These are phyloP conservation scores for Danio albolineatus DNA, from an alignment of 2,797 vertebrate genomes.

Conservation along the genomic window DNA sequence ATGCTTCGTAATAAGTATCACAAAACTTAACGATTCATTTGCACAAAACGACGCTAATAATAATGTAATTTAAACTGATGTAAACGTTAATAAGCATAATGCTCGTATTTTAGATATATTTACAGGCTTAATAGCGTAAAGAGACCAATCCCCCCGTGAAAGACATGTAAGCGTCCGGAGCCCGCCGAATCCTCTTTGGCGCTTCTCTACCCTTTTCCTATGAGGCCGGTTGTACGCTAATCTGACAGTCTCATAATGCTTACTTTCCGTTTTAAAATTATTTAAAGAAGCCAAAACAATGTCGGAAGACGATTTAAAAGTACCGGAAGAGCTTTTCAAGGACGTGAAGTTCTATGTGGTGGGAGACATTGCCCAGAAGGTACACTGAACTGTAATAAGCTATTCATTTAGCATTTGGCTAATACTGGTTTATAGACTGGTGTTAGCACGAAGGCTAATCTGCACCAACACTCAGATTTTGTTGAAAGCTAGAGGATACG, in stretches of 20 bases:
- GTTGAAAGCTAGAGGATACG: not conserved
- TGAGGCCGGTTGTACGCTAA: constrained; percentile 22
- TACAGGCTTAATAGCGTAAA: not conserved
- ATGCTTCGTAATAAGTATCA: not conserved
- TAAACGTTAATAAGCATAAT: too few species aligned
- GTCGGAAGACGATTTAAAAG: constrained; percentile 83
- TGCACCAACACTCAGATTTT: not conserved
- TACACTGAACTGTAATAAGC: constrained; percentile 61
- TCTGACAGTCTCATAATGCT: constrained; percentile 48
- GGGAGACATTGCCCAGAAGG: constrained; percentile 95
- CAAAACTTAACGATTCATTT: not conserved
- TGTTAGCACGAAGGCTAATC: constrained; percentile 35
- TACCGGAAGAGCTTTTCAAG: constrained; percentile 91
- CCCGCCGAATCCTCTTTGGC: constrained; percentile 79
- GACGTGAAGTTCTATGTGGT: constrained; percentile 98
- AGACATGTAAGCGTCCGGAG: constrained; percentile 62
- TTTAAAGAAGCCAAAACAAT: constrained; percentile 67
- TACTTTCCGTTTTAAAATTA: constrained; percentile 39
- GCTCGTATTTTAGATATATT: not conserved
- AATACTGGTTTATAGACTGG: constrained; percentile 29
- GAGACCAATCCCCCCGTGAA: not conserved
- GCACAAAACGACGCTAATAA: fast-evolving
- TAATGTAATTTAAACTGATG: too few species aligned
- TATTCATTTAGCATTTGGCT: constrained; percentile 62
- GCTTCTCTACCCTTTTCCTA: constrained; percentile 61